phyloP scores from a whole-genome alignment of 2,113 vertebrate genomes.

The Casuarius casuarius region DNA sequence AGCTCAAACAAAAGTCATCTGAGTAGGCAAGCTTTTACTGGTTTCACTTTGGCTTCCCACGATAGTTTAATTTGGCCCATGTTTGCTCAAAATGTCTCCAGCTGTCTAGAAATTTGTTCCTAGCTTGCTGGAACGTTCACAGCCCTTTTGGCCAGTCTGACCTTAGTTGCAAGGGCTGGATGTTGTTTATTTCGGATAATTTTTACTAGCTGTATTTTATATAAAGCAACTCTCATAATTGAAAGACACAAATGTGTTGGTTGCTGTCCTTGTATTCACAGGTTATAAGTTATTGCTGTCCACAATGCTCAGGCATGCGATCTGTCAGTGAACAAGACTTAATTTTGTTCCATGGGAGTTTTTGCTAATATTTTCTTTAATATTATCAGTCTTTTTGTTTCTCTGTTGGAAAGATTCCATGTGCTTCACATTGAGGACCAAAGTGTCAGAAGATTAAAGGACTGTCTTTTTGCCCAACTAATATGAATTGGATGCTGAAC shows the following conservation, averaged over 20 bases:
- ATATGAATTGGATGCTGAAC: slow-evolving; percentile 34
- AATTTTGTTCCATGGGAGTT: slow-evolving; percentile 15
- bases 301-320: not conserved
- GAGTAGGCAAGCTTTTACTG: slow-evolving; percentile 63
- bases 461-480: slow-evolving; percentile 31
- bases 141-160: slow-evolving; percentile 49
- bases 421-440: slow-evolving; percentile 34
- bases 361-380: slow-evolving; percentile 38
- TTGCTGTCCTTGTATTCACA: not conserved
- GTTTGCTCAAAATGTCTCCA: slow-evolving; percentile 67
- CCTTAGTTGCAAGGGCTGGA: slow-evolving; percentile 46
- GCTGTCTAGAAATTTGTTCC: slow-evolving; percentile 70
- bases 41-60: slow-evolving; percentile 66
- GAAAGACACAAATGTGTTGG: not conserved
- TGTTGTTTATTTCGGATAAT: slow-evolving; percentile 39
- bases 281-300: slow-evolving; percentile 30
- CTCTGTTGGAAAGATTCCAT: slow-evolving; percentile 19
- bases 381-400: slow-evolving; percentile 46
- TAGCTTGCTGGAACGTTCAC: slow-evolving; percentile 46
- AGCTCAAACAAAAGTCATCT: slow-evolving; percentile 66
- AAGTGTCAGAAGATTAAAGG: slow-evolving; percentile 60
- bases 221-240: slow-evolving; percentile 11
- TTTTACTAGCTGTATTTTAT: slow-evolving; percentile 39
- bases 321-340: slow-evolving; percentile 9
- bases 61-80: slow-evolving; percentile 64